phyloP scores from a whole-genome alignment of 2,888 invertebrate genomes.

The Limnephilus auricula region DNA sequence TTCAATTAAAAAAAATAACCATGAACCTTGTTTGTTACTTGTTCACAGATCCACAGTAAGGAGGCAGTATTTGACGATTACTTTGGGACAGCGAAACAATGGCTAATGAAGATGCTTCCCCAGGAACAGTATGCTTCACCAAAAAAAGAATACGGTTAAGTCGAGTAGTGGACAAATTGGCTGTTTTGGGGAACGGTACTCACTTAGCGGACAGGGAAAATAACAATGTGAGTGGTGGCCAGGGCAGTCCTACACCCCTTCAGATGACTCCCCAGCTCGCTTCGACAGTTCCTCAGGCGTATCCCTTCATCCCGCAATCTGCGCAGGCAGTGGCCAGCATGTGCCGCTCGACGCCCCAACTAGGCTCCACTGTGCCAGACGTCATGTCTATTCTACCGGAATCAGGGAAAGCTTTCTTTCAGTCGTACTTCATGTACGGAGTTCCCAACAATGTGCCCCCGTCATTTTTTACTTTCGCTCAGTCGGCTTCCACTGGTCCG shows the following conservation, averaged over 20 bases:
- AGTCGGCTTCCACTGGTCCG: neutral
- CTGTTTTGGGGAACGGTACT: constrained; percentile 45
- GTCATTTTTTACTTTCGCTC: neutral
- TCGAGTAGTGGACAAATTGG: constrained; percentile 60
- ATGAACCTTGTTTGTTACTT: neutral
- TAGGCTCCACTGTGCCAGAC: constrained; percentile 45
- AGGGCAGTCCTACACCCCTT: neutral
- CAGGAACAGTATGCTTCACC: constrained; percentile 22
- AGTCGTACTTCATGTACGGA: constrained; percentile 37
- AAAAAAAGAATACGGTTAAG: constrained; percentile 57
- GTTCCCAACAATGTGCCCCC: neutral
- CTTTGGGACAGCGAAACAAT: constrained; percentile 15
- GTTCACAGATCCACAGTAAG: constrained; percentile 14
- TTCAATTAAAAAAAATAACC: neutral
- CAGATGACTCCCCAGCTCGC: constrained; percentile 42
- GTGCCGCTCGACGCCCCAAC: constrained; percentile 13
- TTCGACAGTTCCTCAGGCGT: constrained; percentile 36
- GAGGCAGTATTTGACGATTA: neutral
- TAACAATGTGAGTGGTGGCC: constrained; percentile 46
- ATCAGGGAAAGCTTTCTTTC: constrained; percentile 17
- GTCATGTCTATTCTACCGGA: constrained; percentile 37
- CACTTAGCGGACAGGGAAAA: constrained; percentile 49
- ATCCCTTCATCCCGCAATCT: constrained; percentile 19
- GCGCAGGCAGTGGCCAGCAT: neutral
- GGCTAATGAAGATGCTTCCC: constrained; percentile 25